Conservation (phyloP, 1,140 invertebrate species). For the Bombus waltoni region DNA sequence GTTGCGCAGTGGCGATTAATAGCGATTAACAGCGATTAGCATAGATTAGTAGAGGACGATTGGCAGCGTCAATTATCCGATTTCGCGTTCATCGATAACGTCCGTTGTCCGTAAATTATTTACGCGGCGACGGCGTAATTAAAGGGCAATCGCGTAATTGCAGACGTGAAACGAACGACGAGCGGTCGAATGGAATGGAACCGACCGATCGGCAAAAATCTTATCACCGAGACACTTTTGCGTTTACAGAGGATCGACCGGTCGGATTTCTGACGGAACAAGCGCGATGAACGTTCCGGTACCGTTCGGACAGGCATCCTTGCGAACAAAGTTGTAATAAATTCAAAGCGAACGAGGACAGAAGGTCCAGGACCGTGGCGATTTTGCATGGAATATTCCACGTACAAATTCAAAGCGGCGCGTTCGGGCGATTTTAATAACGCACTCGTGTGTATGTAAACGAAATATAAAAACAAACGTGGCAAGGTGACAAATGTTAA, state of each 20-base stretch:
- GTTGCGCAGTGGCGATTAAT: neutral
- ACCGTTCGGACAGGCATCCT: conserved; percentile 34
- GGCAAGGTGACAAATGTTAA: neutral
- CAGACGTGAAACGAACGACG: neutral
- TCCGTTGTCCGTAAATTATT: conserved; percentile 24
- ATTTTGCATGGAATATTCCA: conserved; percentile 63
- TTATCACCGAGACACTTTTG: neutral
- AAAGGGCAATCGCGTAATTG: conserved; percentile 31
- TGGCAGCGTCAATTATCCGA: conserved; percentile 25
- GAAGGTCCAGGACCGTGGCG: conserved; percentile 27
- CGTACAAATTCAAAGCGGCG: conserved; percentile 52
- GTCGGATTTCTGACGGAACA: conserved; percentile 44
- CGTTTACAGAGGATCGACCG: neutral
- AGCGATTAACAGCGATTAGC: neutral
- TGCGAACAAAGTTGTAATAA: conserved; percentile 51
- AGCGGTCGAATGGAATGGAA: neutral
- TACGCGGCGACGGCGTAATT: neutral
- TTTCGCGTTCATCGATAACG: conserved; percentile 28
- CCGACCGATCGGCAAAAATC: neutral
- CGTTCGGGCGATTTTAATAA: conserved; percentile 30
- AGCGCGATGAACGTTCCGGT: conserved; percentile 9
- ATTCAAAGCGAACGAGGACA: conserved; percentile 57
- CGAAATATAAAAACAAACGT: conserved; percentile 2
- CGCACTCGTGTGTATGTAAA: neutral
- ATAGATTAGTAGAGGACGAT: conserved; percentile 23